A percentile compares a stretch with the other conserved stretches of the same genome.
Evolutionary conservation across 2,113 vertebrate species (phyloP).

Genomic region (Glaucidium brasilianum): DNA sequence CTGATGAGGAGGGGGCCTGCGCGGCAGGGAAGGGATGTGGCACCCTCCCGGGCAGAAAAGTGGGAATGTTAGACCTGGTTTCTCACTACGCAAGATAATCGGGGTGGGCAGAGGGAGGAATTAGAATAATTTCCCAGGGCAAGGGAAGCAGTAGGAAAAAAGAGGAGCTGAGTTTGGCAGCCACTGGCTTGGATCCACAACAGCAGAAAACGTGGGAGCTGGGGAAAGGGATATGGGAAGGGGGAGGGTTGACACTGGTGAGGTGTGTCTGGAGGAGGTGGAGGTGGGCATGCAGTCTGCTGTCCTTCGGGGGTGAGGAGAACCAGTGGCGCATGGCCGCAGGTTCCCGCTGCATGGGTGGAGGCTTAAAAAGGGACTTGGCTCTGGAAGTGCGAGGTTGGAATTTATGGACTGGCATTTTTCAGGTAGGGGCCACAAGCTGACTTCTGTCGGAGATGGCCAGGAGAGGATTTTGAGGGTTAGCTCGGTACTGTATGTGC

Average conservation of each 20-base stretch:
- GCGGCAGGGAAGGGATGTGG: neutral
- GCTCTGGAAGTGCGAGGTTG: neutral
- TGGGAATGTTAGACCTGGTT: neutral
- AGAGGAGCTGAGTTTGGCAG: neutral
- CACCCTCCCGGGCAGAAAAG: neutral
- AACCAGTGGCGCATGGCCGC: neutral
- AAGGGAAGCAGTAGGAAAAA: neutral
- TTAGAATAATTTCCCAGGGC: neutral
- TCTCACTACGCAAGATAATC: neutral
- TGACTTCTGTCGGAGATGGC: accelerated
- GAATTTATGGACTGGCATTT: neutral
- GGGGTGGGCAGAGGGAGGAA: neutral
- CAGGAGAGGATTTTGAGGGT: neutral
- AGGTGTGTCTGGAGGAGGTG: neutral
- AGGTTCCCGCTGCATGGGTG: neutral
- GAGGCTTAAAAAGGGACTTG: neutral
- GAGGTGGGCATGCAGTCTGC: neutral
- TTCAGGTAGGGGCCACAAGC: neutral
- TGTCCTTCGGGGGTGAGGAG: neutral
- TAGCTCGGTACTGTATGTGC: accelerated
- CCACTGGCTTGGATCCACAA: neutral
- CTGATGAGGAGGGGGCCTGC: neutral
- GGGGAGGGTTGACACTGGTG: neutral
- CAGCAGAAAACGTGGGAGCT: neutral
- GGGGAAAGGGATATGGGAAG: neutral